Evolutionary conservation across 2,797 vertebrate genomes (phyloP), one percentile per base, ranked within the genome.

Genomic region (Clarias pachynema): DNA sequence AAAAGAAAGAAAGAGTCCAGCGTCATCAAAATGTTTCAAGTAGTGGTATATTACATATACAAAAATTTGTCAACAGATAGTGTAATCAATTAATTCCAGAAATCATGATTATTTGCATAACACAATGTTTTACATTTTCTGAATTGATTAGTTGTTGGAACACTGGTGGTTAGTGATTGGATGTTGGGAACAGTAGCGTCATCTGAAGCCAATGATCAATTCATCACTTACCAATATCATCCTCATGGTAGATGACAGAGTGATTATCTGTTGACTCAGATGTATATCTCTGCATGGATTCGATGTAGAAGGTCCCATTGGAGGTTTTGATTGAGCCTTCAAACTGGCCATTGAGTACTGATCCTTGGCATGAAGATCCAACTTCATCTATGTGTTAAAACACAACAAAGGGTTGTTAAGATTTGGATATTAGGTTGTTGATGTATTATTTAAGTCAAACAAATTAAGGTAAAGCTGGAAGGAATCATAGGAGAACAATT

Each of bases 231-330:
- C 96, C 95, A 65, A 97, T 86, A 89, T 97, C 94, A 0, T 94
- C 92, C 69, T 96, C 94, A 0, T 93, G 95, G 90, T 97, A 96
- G 89, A 97, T 97, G 49, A 96, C 91, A 1, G 95, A 96, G 88
- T 96, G 96, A 49, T 94, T 87, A 8, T 93, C 90, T 63, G 87
- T 84, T 0, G 83, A 85, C 14, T 4, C 83, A 60, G 73, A 87
- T 85, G 73, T 87, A 79, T 93, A 93, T 88, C 92, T 91, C 0
- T 92, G 49, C 5, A 91, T 26, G 0, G 95, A 91, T 84, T 97
- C 96, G 9, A 97, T 84, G 37, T 96, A 94, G 87, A 93, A 97
- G 5, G 94, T 96, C 10, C 95, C 95, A 0, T 95, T 95, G 56
- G 84, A 53, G 22, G 96, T 96, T 29, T 90, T 87, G 83, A 97